Percentiles rank a stretch among this genome's conserved stretches.
phyloP scores from a whole-genome alignment of 2,797 vertebrate species.

The Enteromius trimaculatus region DNA sequence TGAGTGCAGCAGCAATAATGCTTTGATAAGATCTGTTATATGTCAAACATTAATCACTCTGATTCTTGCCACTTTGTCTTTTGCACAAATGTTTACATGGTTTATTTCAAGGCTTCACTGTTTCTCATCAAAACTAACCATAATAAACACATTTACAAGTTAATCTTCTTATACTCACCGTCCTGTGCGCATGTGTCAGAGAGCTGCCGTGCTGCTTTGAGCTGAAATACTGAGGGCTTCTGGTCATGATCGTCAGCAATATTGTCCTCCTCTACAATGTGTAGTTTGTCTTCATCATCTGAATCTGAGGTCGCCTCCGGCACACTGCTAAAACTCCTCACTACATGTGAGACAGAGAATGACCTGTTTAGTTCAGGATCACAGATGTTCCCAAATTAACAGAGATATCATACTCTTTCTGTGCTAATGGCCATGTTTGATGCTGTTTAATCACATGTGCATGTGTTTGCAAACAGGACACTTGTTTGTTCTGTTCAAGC shows the following conservation, averaged over 20 bases:
- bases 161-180: conserved; percentile 30
- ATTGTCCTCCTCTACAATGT: conserved; percentile 97
- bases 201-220: conserved; percentile 60
- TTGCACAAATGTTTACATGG: not conserved
- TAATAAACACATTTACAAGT: not conserved
- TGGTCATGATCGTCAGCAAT: conserved; percentile 80
- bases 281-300: conserved; percentile 98
- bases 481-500: conserved; percentile 11
- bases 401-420: not conserved
- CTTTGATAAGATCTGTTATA: not conserved
- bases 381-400: conserved; percentile 2
- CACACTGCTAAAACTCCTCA: conserved; percentile 92
- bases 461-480: not conserved
- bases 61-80: not conserved
- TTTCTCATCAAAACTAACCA: not conserved
- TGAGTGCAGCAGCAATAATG: not conserved
- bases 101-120: not conserved
- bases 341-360: conserved; percentile 65
- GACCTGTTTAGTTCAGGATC: not conserved
- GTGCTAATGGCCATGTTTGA: not conserved
- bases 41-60: not conserved
- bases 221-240: conserved; percentile 61
- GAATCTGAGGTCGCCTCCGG: conserved; percentile 96
- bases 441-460: not conserved
- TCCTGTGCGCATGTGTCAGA: conserved; percentile 38